Base-by-base conservation (phyloP, 2,888 invertebrate genomes). In the Cryptosula pallasiana region DNA sequence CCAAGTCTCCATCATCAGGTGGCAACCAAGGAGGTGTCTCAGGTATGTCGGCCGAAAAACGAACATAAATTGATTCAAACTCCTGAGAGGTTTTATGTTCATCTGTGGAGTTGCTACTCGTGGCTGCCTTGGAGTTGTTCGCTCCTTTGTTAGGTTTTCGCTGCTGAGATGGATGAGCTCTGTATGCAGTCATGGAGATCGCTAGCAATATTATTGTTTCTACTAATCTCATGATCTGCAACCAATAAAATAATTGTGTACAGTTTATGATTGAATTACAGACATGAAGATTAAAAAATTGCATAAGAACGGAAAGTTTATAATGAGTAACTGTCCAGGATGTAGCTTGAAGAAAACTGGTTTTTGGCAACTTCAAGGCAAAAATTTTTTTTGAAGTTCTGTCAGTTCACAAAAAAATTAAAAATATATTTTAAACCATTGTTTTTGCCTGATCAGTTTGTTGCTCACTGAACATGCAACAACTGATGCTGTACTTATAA, bases 21-120 rank as follows among this genome's bases (percentile, higher is more conserved):
- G 20, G 32, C 34, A 16, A 32, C 27, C 16, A 27, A 13, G 63
- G 63, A 13, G 34, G 63, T 2, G 29, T 25, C 32, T 34, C 34
- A 2, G 63, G 63, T 27, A 29, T 63, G 1, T 27, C 27, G 9
- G 27, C 63, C 20, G 63, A 27, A n/a, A 63, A 63, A 16, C 13
- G 63, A 9, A 63, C 63, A 32, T 63, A 63, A 27, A 63, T 63
- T 29, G 63, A 63, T 32, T 63, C 29, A 32, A 25, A 63, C 34
- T 63, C 25, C 29, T 63, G 29, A 16, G 63, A 32, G 2, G 32
- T 63, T 45, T 5, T 13, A 45, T 45, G 45, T 13, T 13, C 20
- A 45, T 45, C 45, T 45, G 45, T 45, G 5, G 45, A 13, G 45
- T 45, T 45, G 5, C 20, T 45, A 45, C 45, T 45, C 20, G 5